Evolutionary conservation across 2,113 vertebrate species (phyloP).

Genomic region (Pao palembangensis): DNA sequence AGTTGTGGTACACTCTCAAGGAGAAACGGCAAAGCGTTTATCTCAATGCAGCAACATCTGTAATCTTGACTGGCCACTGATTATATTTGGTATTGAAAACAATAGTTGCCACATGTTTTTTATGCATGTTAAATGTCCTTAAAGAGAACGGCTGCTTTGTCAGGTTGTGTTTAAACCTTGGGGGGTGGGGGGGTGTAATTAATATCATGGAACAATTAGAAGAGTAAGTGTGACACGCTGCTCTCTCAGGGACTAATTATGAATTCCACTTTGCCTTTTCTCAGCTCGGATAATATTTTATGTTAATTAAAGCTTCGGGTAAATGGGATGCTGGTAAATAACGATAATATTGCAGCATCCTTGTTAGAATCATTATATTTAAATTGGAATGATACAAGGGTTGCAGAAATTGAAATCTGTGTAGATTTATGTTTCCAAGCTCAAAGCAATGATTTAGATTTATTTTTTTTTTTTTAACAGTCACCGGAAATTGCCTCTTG

Average conservation of each 20-base stretch:
- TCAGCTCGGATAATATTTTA: constrained; percentile 7
- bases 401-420: background rate
- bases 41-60: background rate
- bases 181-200: constrained; percentile 31
- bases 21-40: background rate
- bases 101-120: constrained; percentile 41
- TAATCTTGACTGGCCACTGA: constrained; percentile 18
- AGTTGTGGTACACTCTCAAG: background rate
- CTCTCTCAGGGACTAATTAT: constrained; percentile 54
- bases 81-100: constrained; percentile 34
- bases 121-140: constrained; percentile 50
- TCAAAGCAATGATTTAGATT: too few species aligned
- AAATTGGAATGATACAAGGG: background rate
- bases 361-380: constrained; percentile 17
- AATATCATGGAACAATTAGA: constrained; percentile 45
- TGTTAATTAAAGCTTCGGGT: constrained; percentile 20
- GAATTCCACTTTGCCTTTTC: constrained; percentile 31
- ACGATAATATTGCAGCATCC: background rate
- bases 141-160: constrained; percentile 8
- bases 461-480: background rate
- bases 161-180: too few species aligned
- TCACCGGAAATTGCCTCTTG: background rate
- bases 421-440: too few species aligned
- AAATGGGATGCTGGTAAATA: constrained; percentile 13
- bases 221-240: constrained; percentile 24